These are phyloP conservation scores for Dastarcus helophoroides DNA, from an alignment of 2,888 invertebrate species.

Conservation along the genomic window DNA sequence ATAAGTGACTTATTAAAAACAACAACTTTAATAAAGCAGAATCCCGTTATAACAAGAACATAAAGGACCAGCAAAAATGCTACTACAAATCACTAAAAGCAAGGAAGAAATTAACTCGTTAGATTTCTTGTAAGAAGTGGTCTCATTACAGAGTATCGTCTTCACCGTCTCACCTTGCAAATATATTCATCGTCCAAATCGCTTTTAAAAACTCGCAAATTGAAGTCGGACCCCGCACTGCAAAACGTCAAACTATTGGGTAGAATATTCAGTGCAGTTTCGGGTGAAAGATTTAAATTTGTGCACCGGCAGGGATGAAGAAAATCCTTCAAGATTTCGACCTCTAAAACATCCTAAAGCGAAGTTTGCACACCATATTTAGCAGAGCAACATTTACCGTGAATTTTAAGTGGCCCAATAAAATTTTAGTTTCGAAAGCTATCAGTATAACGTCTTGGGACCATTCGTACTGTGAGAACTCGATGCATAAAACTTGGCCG, in stretches of 20 bases:
- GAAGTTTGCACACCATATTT: slow-evolving; percentile 8
- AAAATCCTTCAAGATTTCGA: slow-evolving; percentile 45
- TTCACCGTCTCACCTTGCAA: slow-evolving; percentile 39
- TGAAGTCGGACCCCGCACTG: slow-evolving; percentile 46
- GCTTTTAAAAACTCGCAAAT: slow-evolving; percentile 44
- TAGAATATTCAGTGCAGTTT: slow-evolving; percentile 45
- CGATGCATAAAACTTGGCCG: slow-evolving; percentile 45
- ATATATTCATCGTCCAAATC: slow-evolving; percentile 41
- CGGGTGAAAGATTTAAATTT: slow-evolving; percentile 49
- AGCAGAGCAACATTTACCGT: slow-evolving; percentile 36
- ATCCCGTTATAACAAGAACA: background rate
- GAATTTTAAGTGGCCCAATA: slow-evolving; percentile 44
- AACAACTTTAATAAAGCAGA: too few species aligned
- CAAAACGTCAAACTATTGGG: slow-evolving; percentile 46
- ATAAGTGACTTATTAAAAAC: too few species aligned
- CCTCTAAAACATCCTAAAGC: slow-evolving; percentile 40
- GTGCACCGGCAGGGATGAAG: slow-evolving; percentile 44
- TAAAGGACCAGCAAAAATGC: slow-evolving; percentile 2
- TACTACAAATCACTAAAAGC: slow-evolving; percentile 4
- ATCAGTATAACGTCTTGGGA: slow-evolving; percentile 51
- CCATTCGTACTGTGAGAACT: slow-evolving; percentile 53
- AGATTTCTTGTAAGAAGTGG: too few species aligned
- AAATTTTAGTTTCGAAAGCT: slow-evolving; percentile 45
- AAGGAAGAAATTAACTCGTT: too few species aligned
- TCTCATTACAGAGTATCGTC: too few species aligned